Conservation (phyloP, 30 jellyfish, hydroid and myxozoan genomes). For the Turritopsis dohrnii region DNA sequence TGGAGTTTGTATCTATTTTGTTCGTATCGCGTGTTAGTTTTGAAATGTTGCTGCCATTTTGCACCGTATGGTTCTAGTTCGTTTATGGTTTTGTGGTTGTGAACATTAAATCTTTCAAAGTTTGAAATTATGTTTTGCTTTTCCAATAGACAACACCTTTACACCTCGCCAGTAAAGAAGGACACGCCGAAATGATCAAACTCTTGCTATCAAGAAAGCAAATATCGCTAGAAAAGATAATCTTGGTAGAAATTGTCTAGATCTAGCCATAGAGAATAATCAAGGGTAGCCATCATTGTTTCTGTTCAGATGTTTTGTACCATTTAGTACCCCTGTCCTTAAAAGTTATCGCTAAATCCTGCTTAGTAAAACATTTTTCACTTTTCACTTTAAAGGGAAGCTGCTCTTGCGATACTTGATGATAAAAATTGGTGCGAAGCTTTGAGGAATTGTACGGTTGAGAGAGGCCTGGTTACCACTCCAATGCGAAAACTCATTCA, state of each 20-base stretch:
- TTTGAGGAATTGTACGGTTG: constrained; percentile 40
- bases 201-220: constrained; percentile 67
- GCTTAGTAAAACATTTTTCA: no score
- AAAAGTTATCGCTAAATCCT: not conserved
- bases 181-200: constrained; percentile 89
- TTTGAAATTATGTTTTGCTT: no score
- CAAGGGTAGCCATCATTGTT: constrained; percentile 42
- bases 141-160: no score
- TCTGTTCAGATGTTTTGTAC: not conserved
- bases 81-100: no score
- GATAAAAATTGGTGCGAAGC: constrained; percentile 47
- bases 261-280: constrained; percentile 86
- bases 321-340: no score
- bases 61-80: no score
- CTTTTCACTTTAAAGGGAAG: constrained; percentile 34
- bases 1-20: no score
- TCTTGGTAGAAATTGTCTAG: constrained; percentile 88
- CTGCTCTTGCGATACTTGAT: constrained; percentile 50
- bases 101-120: no score
- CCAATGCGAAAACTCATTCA: constrained; percentile 68
- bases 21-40: no score
- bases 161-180: constrained; percentile 86
- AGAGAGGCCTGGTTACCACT: constrained; percentile 42
- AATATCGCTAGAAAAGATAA: constrained; percentile 78
- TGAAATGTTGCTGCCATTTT: no score